Evolutionary conservation across 1,140 invertebrate species (phyloP).

Genomic region (Aporrectodea caliginosa): DNA sequence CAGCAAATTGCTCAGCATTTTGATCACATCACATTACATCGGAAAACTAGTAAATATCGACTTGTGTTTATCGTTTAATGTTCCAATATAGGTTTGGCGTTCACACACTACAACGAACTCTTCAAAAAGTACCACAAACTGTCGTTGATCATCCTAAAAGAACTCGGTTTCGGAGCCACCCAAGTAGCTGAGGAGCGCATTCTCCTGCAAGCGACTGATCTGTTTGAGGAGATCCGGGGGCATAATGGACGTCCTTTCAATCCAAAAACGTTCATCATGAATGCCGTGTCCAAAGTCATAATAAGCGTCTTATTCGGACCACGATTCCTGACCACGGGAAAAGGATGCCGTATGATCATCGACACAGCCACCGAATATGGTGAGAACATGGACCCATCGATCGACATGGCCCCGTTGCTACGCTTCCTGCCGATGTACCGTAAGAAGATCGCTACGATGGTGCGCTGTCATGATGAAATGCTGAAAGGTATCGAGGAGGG

Average conservation of each 20-base stretch:
- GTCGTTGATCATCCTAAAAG: slow-evolving; percentile 1
- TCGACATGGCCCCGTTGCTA: neutral
- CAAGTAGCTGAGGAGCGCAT: slow-evolving; percentile 12
- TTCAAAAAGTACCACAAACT: slow-evolving; percentile 26
- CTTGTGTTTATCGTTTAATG: neutral
- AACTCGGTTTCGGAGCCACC: slow-evolving; percentile 9
- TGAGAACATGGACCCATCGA: neutral
- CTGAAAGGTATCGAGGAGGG: neutral
- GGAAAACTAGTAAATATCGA: neutral
- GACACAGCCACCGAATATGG: neutral
- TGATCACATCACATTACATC: neutral
- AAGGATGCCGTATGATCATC: neutral
- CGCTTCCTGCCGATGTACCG: neutral
- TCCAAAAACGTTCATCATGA: neutral
- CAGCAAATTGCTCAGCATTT: neutral
- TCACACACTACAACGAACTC: neutral
- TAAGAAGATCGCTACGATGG: neutral
- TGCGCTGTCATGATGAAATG: neutral
- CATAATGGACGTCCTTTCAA: slow-evolving; percentile 4
- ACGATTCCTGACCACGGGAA: neutral
- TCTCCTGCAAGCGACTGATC: slow-evolving; percentile 4
- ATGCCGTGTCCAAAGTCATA: neutral
- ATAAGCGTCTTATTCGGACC: neutral
- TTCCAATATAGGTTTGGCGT: neutral
- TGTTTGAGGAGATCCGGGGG: neutral